phyloP scores from a whole-genome alignment of 2,113 vertebrate species.

The Varanus komodoensis region DNA sequence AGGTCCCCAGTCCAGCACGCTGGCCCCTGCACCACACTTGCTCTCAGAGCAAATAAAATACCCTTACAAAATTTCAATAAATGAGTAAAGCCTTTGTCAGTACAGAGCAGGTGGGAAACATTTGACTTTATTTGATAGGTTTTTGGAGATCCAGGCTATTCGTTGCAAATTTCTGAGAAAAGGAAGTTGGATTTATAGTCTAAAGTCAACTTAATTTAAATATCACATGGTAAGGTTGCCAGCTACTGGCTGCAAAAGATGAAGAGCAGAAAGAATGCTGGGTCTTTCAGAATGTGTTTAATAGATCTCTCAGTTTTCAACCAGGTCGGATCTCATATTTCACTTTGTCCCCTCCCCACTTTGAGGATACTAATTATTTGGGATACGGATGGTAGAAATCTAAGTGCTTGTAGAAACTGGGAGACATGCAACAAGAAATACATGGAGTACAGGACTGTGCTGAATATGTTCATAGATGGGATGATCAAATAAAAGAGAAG shows the following conservation, averaged over 20 bases:
- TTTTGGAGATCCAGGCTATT: neutral
- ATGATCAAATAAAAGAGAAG: neutral
- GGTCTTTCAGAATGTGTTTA: neutral
- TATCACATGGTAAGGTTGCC: neutral
- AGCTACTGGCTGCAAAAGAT: neutral
- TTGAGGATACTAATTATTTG: no score
- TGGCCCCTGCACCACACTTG: no score
- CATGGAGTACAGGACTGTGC: neutral
- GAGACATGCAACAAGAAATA: neutral
- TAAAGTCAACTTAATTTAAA: neutral
- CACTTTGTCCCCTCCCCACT: neutral
- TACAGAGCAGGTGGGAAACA: neutral
- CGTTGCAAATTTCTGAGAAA: neutral
- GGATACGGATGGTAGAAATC: no score
- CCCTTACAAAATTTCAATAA: neutral
- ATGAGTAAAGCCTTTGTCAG: neutral
- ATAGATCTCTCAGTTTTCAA: neutral
- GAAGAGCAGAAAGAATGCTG: neutral
- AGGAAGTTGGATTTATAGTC: no score
- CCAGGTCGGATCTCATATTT: neutral
- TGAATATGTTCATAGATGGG: neutral
- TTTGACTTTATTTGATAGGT: neutral
- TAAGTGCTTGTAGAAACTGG: neutral
- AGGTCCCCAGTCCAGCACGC: no score
- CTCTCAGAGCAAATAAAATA: neutral